Evolutionary conservation across 1,140 invertebrate genomes (phyloP), one percentile per base, ranked within the genome.

Genomic region (Ceratoteleas bidentatus): DNA sequence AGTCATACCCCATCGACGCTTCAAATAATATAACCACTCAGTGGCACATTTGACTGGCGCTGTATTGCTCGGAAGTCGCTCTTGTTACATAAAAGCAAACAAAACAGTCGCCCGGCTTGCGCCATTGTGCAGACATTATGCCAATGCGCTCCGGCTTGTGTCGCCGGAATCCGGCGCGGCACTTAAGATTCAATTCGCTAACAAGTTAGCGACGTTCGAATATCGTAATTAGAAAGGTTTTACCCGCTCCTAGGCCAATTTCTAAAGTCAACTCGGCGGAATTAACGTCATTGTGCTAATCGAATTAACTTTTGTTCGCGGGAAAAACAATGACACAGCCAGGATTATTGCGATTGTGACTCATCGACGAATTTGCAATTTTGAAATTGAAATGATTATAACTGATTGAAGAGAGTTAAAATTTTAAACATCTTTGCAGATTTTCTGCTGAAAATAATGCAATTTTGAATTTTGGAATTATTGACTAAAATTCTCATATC

Each of bases 1-100:
- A 70, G 11, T 68, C 33, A 73, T 66, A 80, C 56, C 56, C 69
- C 61, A 73, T 73, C 64, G 69, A 73, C 62, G 77, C 69, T 68
- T 57, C 43, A 65, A 80, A 80, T 80, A 80, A 81, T 70, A 81
- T 75, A 75, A 64, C 70, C 70, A 75, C 70, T 81, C 43, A 64
- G 57, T 65, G 58, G 78, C 65, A 66, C 78, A 81, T 81, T 81
- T 81, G 58, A 75, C 78, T 74, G 70, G 78, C 60, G 70, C 52
- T 75, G 24, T 53, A 65, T 57, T 24, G 24, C 65, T 70, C 47
- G 45, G 53, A 81, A 74, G 45, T 81, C 60, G 50, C 58, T 81
- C 70, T 81, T 65, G 78, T 75, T 81, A 70, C 78, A 81, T 81
- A 75, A 75, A 81, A 75, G 78, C 78, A 70, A 72, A 79, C 76